Evolutionary conservation across 1,140 invertebrate species (phyloP).

Genomic region (Aphis gossypii): DNA sequence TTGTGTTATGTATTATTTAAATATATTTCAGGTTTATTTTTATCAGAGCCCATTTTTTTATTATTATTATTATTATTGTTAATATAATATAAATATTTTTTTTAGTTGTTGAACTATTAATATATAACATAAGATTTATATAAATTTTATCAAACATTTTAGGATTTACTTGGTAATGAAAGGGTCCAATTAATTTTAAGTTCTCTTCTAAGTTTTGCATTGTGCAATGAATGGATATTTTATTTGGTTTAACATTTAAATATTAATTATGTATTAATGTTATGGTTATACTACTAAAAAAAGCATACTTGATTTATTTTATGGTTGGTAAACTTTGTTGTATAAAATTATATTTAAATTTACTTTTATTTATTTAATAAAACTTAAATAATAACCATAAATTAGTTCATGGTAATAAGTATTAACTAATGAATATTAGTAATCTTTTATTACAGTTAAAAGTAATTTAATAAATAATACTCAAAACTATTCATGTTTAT

Average conservation of each 20-base stretch:
- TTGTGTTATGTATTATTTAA: background rate
- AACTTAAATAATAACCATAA: too few species aligned
- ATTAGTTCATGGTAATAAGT: too few species aligned
- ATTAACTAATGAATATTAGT: too few species aligned
- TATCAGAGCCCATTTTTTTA: constrained; percentile 13
- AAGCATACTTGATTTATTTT: background rate
- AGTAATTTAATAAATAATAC: too few species aligned
- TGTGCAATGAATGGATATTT: background rate
- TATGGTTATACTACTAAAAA: background rate
- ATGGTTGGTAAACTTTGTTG: background rate
- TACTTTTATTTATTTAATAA: too few species aligned
- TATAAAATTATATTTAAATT: background rate
- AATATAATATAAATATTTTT: background rate
- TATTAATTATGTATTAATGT: background rate
- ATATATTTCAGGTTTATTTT: constrained; percentile 30
- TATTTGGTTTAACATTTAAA: background rate
- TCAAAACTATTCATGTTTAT: too few species aligned
- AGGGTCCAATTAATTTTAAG: background rate
- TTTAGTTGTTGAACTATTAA: background rate
- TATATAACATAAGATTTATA: background rate
- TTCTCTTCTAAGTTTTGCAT: background rate
- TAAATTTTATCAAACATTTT: background rate
- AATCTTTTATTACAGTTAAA: too few species aligned
- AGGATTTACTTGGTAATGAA: background rate
- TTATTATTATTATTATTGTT: too few species aligned